Evolutionary conservation across 2,113 vertebrate species (phyloP), one percentile per base, ranked within the genome.

Genomic region (Phocoena sinus): DNA sequence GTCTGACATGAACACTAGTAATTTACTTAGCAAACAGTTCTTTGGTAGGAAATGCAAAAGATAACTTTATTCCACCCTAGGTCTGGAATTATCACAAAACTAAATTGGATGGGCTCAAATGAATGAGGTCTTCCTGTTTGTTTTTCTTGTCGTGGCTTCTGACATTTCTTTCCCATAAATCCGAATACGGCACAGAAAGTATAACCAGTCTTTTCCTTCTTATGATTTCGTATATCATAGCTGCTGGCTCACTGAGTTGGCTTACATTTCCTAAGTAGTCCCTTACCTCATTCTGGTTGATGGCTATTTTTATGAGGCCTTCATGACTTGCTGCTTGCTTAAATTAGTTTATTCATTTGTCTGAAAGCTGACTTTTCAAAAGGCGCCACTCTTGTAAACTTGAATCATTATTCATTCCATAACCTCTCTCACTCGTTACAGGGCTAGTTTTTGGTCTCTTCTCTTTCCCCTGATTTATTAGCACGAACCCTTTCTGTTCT

Each of bases 291-390:
- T 84, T 88, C 70, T 88, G 44, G 33, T 44, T 92, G 47, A 74
- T 74, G 65, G 50, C 56, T 89, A 23, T 73, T 94, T 95, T 88
- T 73, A 83, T 84, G 77, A 80, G 68, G n/a, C 41, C n/a, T 94
- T 73, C 14, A 20, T 89, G 71, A 81, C 84, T 92, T 79, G 44
- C 20, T 76, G 31, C 50, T 95, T n/a, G 31, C 53, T 33, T 82
- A 83, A 95, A 74, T 86, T 68, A 89, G n/a, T 93, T 70, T 93
- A 90, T 93, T 70, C 67, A 86, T 85, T 96, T 85, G 38, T 76
- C 67, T 70, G 65, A 33, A 89, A 65, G 60, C 36, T 82, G 86
- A 91, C 50, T 93, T 96, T 94, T 93, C 8, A 76, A 90, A 86
- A 86, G 23, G 9, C 11, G 81, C 23, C 67, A 70, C 28, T 63